A percentile compares a stretch with the other conserved stretches of the same genome.
Conservation (phyloP, 2,797 vertebrate species). For the Glossophaga mutica region DNA sequence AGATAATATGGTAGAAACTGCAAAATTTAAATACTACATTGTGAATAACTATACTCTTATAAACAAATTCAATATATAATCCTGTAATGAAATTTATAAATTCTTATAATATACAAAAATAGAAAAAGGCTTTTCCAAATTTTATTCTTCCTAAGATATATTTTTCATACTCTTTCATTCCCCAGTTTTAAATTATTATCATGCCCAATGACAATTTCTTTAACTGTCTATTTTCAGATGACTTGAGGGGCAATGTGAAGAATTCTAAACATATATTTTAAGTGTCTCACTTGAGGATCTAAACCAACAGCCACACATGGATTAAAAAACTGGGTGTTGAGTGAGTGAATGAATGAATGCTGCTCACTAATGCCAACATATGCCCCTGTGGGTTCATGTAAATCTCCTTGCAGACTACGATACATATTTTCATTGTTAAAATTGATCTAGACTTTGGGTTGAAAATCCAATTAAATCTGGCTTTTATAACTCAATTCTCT, state of each 20-base stretch:
- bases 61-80: constrained; percentile 5
- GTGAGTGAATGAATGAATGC: neutral
- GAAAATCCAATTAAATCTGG: neutral
- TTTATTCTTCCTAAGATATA: neutral
- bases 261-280: neutral
- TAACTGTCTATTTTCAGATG: neutral
- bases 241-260: neutral
- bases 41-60: neutral
- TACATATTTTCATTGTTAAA: neutral
- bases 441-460: neutral
- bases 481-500: neutral
- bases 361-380: neutral
- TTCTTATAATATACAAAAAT: neutral
- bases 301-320: neutral
- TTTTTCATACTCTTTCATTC: constrained; percentile 13
- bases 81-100: constrained; percentile 6
- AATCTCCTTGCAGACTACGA: neutral
- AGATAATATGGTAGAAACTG: neutral
- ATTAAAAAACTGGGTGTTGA: neutral
- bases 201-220: constrained; percentile 1
- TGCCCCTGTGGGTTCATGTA: neutral
- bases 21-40: constrained; percentile 34
- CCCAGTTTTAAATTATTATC: constrained; percentile 17
- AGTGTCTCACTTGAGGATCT: neutral
- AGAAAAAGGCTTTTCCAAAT: constrained; percentile 15